Conservation (phyloP, 2,113 vertebrate species). For the Mirounga angustirostris region DNA sequence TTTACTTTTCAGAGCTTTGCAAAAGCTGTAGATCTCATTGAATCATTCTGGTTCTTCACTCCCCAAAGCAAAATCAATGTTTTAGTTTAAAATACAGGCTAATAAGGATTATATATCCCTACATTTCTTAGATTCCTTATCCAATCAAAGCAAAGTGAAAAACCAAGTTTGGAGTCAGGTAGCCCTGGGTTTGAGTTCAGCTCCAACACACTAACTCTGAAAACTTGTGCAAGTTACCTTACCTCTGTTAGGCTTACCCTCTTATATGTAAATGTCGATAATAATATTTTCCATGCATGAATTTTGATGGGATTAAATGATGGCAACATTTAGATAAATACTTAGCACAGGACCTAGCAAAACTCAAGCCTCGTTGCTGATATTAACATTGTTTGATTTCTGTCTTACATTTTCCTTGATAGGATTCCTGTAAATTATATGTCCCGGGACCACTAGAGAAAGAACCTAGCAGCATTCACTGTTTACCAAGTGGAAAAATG, state of each 20-base stretch:
- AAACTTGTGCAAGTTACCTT: background rate
- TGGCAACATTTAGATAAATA: background rate
- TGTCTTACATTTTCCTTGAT: background rate
- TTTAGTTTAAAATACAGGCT: background rate
- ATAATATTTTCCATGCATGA: background rate
- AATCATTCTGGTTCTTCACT: background rate
- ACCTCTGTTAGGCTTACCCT: background rate
- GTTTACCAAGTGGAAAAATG: background rate
- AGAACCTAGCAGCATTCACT: background rate
- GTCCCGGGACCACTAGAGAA: background rate
- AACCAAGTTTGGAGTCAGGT: background rate
- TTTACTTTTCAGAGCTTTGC: background rate
- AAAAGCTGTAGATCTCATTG: background rate
- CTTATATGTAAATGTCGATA: background rate
- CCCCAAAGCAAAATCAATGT: background rate
- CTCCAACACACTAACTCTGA: background rate
- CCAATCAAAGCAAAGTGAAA: background rate
- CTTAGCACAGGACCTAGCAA: background rate
- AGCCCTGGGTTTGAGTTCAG: background rate
- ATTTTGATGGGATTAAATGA: background rate
- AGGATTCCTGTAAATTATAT: background rate
- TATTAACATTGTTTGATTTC: constrained; percentile 2
- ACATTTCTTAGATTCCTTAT: background rate
- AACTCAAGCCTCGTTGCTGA: background rate
- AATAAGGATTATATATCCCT: background rate